phyloP scores from a whole-genome alignment of 2,797 vertebrate genomes.

The Hydrolagus colliei region DNA sequence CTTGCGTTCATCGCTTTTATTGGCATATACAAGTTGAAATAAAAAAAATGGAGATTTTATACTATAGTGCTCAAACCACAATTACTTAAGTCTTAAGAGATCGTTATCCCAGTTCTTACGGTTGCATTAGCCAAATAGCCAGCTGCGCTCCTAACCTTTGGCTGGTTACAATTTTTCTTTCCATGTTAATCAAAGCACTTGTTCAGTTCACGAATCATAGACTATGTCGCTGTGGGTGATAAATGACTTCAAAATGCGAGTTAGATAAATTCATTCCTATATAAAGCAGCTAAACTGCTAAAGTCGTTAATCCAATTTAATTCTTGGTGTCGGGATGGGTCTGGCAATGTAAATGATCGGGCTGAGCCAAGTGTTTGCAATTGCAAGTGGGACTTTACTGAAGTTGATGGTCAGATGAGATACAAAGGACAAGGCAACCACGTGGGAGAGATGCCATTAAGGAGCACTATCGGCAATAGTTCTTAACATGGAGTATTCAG shows the following conservation, averaged over 20 bases:
- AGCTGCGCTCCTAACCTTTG: slow-evolving; percentile 29
- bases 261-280: slow-evolving; percentile 26
- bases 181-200: slow-evolving; percentile 30
- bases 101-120: slow-evolving; percentile 21
- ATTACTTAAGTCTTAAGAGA: slow-evolving; percentile 24
- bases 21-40: background rate
- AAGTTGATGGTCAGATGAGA: background rate
- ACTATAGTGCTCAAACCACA: background rate
- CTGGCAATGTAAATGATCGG: slow-evolving; percentile 5
- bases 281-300: slow-evolving; percentile 23
- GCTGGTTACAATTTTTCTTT: slow-evolving; percentile 30
- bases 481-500: background rate
- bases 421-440: background rate
- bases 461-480: background rate
- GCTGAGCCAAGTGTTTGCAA: background rate
- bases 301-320: slow-evolving; percentile 30
- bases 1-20: background rate
- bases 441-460: background rate
- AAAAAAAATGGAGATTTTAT: slow-evolving; percentile 1
- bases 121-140: slow-evolving; percentile 30
- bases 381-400: background rate
- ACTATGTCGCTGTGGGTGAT: slow-evolving; percentile 21
- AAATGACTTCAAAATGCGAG: slow-evolving; percentile 9
- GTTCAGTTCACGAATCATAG: slow-evolving; percentile 25
- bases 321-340: background rate